Percentiles rank a stretch among this genome's conserved stretches.
Conservation (phyloP, 2,888 invertebrate species). For the Diploptera punctata region DNA sequence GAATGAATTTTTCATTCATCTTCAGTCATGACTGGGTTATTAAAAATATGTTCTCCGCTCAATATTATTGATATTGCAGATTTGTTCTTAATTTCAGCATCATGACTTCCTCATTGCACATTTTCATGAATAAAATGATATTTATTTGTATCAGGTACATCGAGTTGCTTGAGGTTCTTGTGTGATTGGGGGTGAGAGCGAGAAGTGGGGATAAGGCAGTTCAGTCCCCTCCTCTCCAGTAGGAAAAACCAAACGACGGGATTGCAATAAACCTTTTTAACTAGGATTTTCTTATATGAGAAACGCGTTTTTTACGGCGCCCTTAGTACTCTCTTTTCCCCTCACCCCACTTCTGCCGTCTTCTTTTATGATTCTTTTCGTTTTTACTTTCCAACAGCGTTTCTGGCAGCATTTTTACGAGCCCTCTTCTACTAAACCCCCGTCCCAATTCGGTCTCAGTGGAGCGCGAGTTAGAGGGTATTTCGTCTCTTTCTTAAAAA, state of each 20-base stretch:
- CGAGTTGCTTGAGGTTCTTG: too few species aligned
- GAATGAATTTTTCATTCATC: too few species aligned
- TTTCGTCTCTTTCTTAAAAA: not conserved
- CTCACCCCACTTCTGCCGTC: too few species aligned
- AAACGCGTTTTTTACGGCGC: conserved; percentile 24
- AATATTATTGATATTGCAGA: too few species aligned
- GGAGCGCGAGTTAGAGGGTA: conserved; percentile 1
- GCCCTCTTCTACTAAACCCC: conserved; percentile 21
- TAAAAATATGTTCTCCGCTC: too few species aligned
- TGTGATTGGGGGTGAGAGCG: too few species aligned
- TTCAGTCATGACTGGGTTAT: too few species aligned
- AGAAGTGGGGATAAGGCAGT: not conserved
- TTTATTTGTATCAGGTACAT: too few species aligned
- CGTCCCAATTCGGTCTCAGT: conserved; percentile 13
- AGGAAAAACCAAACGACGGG: conserved; percentile 24
- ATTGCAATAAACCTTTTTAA: conserved; percentile 29
- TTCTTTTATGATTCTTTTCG: conserved; percentile 29
- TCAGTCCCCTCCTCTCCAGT: not conserved
- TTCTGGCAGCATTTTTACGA: conserved; percentile 25
- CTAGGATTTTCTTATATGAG: conserved; percentile 27
- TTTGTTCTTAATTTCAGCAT: too few species aligned
- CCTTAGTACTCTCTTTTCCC: conserved; percentile 23
- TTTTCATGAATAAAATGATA: too few species aligned
- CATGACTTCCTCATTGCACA: too few species aligned
- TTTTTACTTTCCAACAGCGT: conserved; percentile 26